These are phyloP conservation scores for Charanyca ferruginea DNA, from an alignment of 2,888 invertebrate species.

Conservation along the genomic window DNA sequence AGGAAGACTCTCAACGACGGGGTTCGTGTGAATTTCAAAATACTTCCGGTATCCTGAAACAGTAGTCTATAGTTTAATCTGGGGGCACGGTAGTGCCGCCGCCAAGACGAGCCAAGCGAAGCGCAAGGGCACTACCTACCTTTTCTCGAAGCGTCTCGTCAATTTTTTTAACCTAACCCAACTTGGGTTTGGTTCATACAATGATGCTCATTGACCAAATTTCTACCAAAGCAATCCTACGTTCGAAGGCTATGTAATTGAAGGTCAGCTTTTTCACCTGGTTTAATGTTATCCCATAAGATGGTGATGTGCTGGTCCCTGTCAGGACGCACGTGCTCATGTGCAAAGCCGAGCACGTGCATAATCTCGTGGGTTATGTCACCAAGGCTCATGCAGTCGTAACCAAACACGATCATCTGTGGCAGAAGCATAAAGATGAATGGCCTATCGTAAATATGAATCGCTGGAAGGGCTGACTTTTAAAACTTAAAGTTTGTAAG, in stretches of 20 bases:
- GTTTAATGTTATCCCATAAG: conserved; percentile 93
- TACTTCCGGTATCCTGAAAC: conserved; percentile 92
- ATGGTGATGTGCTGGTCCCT: conserved; percentile 93
- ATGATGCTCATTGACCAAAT: too few species aligned
- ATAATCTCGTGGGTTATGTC: conserved; percentile 95
- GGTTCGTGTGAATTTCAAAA: conserved; percentile 87
- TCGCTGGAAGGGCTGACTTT: background rate
- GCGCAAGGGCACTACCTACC: too few species aligned
- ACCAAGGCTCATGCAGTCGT: conserved; percentile 91
- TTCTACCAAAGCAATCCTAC: too few species aligned
- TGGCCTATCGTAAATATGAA: background rate
- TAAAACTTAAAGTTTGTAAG: too few species aligned
- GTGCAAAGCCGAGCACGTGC: conserved; percentile 95
- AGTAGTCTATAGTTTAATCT: too few species aligned
- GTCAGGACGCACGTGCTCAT: conserved; percentile 95
- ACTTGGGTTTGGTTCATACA: too few species aligned
- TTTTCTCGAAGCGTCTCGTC: too few species aligned
- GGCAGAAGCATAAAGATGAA: background rate
- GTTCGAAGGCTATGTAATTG: background rate
- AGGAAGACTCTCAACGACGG: conserved; percentile 71
- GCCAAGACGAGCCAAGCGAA: too few species aligned
- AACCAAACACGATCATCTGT: conserved; percentile 85
- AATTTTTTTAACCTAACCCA: too few species aligned
- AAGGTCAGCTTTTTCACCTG: conserved; percentile 80
- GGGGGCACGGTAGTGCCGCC: too few species aligned